Evolutionary conservation across 2,888 invertebrate species (phyloP).

Genomic region (Trichopria drosophilae): DNA sequence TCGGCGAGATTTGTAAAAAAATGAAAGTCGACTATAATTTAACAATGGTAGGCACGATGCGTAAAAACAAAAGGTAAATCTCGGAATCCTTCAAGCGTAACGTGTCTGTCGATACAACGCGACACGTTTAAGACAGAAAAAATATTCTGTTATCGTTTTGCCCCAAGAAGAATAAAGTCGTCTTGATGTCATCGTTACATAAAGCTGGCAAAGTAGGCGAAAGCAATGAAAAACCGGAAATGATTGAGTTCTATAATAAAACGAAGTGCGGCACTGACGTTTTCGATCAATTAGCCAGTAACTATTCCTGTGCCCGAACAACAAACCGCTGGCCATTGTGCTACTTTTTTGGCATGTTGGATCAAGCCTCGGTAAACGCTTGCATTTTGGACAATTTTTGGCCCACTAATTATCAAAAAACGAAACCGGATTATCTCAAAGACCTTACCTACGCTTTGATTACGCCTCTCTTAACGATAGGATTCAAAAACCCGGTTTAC

Average conservation of each 20-base stretch:
- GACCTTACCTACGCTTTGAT: too few species aligned
- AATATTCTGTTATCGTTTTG: slow-evolving; percentile 37
- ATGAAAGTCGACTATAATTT: slow-evolving; percentile 34
- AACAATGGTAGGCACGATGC: slow-evolving; percentile 35
- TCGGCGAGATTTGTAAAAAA: slow-evolving; percentile 38
- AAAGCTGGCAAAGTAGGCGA: slow-evolving; percentile 24
- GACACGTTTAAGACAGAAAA: slow-evolving; percentile 22
- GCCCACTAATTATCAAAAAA: too few species aligned
- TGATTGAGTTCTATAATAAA: slow-evolving; percentile 33
- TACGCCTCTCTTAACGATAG: too few species aligned
- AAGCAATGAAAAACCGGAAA: slow-evolving; percentile 29
- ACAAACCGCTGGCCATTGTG: slow-evolving; percentile 44
- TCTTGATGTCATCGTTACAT: slow-evolving; percentile 34
- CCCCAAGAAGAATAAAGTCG: slow-evolving; percentile 40
- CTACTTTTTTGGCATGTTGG: slow-evolving; percentile 31
- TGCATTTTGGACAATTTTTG: too few species aligned
- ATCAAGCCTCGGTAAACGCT: slow-evolving; percentile 26
- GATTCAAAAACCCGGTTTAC: too few species aligned
- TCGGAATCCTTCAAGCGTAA: slow-evolving; percentile 31
- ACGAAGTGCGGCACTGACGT: slow-evolving; percentile 33
- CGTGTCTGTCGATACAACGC: slow-evolving; percentile 8
- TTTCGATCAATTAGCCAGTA: slow-evolving; percentile 25
- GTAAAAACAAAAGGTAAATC: slow-evolving; percentile 36
- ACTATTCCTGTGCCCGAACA: slow-evolving; percentile 34
- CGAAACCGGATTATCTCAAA: too few species aligned